Evolutionary conservation across 2,888 invertebrate genomes (phyloP), one percentile per base, ranked within the genome.

Genomic region (Ichneumoninae sp.): DNA sequence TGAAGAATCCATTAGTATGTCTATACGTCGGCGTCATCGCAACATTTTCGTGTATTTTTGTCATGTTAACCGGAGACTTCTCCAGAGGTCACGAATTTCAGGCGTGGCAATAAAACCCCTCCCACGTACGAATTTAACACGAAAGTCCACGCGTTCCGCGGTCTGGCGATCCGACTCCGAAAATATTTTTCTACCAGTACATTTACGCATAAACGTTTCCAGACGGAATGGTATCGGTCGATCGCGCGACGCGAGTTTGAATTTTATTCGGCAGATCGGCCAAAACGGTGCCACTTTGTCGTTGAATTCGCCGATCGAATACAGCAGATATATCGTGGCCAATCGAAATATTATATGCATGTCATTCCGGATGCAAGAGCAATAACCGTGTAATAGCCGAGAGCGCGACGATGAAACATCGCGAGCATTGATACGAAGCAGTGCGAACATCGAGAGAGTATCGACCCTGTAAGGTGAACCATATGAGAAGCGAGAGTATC

Each of bases 401-500:
- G 22, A 22, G 26, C 57, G 26, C 26, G 57, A 26, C 57, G 22
- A 10, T 4, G 22, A 57, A 26, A 26, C 57, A 57, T 57, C 57
- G 57, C 13, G 57, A 13, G 26, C 10, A 22, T 57, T 26, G 22
- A 57, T 26, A 57, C 10, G 68, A 19, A 47, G 30, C 44, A 26
- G 47, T 8, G 57, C 57, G 3, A 57, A 13, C 1, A 26, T 22
- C 22, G 22, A 22, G 26, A 52, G n/a, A 47, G 26, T 44, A 62
- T 74, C n/a, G 44, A 57, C 19, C 44, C 30, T 75, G 26, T 33
- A 36, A 36, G 36, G 47, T 65, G 13, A 62, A 33, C 36, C 47
- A 66, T 33, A 22, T 6, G 16, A 10, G 36, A 36, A 81, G 16
- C 50, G 16, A 60, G 72, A 50, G 65, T 82, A 77, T 82, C 82